Evolutionary conservation across 2,888 invertebrate species (phyloP).

Genomic region (Anarsia innoxiella): DNA sequence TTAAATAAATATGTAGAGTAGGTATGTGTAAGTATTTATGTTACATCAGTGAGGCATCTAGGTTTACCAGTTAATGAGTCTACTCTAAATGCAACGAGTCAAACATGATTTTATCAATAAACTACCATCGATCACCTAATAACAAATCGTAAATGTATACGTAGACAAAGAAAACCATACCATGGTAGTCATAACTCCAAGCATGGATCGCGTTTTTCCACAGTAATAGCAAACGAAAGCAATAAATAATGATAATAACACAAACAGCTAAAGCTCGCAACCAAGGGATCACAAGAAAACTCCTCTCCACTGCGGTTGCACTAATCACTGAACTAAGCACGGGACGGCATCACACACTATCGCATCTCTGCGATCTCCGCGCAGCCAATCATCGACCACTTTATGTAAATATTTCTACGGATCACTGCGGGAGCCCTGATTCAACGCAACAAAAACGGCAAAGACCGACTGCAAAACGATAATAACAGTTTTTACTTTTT

Average conservation of each 20-base stretch:
- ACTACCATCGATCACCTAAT: conserved; percentile 47
- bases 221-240: conserved; percentile 53
- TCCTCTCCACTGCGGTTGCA: conserved; percentile 56
- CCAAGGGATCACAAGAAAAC: conserved; percentile 55
- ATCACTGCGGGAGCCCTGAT: conserved; percentile 38
- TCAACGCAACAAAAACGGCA: conserved; percentile 58
- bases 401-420: conserved; percentile 31
- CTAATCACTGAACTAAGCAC: conserved; percentile 70
- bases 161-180: conserved; percentile 75
- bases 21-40: conserved; percentile 2
- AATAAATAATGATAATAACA: conserved; percentile 42
- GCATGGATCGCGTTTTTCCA: conserved; percentile 72
- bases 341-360: conserved; percentile 55
- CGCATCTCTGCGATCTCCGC: conserved; percentile 28
- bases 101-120: conserved; percentile 31
- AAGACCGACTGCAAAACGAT: conserved; percentile 53
- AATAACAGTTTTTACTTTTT: conserved; percentile 63
- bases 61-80: conserved; percentile 6
- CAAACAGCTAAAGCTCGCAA: conserved; percentile 57
- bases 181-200: conserved; percentile 75
- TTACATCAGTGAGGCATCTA: conserved; percentile 15
- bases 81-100: conserved; percentile 26
- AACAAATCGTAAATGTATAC: conserved; percentile 49
- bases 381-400: conserved; percentile 36
- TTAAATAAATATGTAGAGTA: neutral